Evolutionary conservation across 2,113 vertebrate genomes (phyloP), one percentile per base, ranked within the genome.

Genomic region (Plecturocebus donacophilus): DNA sequence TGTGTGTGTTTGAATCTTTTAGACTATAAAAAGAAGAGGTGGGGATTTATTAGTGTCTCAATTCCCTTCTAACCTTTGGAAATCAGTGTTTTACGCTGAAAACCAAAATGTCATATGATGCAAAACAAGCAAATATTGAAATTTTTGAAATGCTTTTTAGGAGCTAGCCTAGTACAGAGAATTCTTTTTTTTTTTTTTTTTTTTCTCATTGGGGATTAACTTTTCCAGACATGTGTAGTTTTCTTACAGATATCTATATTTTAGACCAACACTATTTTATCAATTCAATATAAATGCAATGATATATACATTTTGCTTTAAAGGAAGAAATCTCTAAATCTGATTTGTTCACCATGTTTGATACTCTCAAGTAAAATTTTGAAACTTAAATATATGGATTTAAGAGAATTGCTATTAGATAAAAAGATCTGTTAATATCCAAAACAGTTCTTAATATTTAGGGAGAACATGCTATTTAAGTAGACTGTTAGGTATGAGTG

Each of bases 251-350:
- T 80, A 52, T 45, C 61, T 49, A 1, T 90, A 80, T 90, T 87
- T 94, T 87, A 92, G 40, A 35, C 27, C 49, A 85, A 52, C 1
- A 12, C 30, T 83, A 35, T 92, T 64, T 64, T 94, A 27, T 91
- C 38, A 56, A 49, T 77, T 20, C 16, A 45, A 3, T 61, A 54
- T 84, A 84, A 93, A 42, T 30, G 80, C 58, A 90, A 58, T 20
- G 56, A 47, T 40, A 42, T 56, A 40, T 25, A 40, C 8, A 25
- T 70, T 83, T 94, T 79, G 27, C 47, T 70, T 79, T 91, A 54
- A 95, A 92, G 81, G 75, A 80, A 91, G 54, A 85, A 93, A 83
- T 90, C 27, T 27, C 9, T 84, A 95, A 87, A 73, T 93, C 23
- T 75, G 3, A 8, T 45, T 93, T 93, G 47, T 92, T 82, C 23